Evolutionary conservation across 2,113 vertebrate species (phyloP).

Genomic region (Micronycteris hirsuta): DNA sequence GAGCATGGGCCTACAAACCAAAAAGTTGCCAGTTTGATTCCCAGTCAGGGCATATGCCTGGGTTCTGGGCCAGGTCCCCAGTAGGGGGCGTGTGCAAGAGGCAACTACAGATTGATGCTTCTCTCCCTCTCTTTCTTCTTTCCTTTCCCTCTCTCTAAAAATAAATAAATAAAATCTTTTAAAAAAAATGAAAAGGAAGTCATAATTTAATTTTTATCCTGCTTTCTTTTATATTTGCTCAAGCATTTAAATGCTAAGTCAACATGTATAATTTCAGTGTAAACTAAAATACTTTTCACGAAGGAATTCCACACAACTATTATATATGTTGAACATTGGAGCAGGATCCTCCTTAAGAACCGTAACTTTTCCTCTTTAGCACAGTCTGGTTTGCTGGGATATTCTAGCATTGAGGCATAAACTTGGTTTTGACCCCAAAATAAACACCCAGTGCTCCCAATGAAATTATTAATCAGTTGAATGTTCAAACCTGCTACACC

Average conservation of each 20-base stretch:
- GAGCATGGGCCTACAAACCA: too few relatives aligned
- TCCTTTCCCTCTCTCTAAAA: too few relatives aligned
- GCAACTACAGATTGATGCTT: too few relatives aligned
- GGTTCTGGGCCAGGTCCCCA: too few relatives aligned
- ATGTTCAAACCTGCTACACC: background rate
- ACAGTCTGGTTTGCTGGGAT: background rate
- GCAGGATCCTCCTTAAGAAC: background rate
- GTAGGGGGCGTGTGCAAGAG: too few relatives aligned
- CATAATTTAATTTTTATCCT: background rate
- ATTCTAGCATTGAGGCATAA: background rate
- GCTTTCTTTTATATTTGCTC: constrained; percentile 1
- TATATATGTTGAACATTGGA: background rate
- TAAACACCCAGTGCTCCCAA: background rate
- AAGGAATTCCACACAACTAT: background rate
- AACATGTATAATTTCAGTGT: background rate
- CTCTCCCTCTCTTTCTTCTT: too few relatives aligned
- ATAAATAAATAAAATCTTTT: too few relatives aligned
- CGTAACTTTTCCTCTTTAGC: background rate
- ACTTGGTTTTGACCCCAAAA: background rate
- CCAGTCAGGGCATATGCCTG: too few relatives aligned
- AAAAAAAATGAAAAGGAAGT: background rate
- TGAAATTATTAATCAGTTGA: background rate
- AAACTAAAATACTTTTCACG: background rate
- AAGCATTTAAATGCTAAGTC: background rate
- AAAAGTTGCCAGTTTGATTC: too few relatives aligned